A percentile compares a stretch with the other conserved stretches of the same genome.
These are phyloP conservation scores for Anthophora plumipes DNA, from an alignment of 2,888 invertebrate genomes.

Conservation along the genomic window DNA sequence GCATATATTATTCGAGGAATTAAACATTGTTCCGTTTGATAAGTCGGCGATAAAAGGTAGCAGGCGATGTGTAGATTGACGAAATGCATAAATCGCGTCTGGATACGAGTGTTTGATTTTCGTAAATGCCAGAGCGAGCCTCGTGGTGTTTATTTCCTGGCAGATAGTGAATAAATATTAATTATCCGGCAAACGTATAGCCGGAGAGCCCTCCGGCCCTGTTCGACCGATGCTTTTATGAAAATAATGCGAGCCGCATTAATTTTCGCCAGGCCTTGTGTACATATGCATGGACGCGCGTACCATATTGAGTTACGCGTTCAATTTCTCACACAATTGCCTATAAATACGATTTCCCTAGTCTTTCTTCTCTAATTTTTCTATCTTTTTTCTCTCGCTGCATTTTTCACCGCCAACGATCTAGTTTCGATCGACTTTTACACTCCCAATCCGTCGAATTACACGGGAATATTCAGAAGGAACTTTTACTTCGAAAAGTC, in stretches of 20 bases:
- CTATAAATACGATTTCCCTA: slow-evolving; percentile 5
- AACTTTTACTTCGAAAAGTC: no score
- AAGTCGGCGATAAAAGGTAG: not conserved
- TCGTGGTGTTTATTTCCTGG: slow-evolving; percentile 48
- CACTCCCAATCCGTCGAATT: no score
- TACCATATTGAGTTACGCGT: slow-evolving; percentile 9
- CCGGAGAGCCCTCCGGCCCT: not conserved
- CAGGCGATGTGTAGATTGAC: not conserved
- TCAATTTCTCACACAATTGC: slow-evolving; percentile 34
- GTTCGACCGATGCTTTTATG: slow-evolving; percentile 44
- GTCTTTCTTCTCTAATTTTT: not conserved
- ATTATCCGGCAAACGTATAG: slow-evolving; percentile 51
- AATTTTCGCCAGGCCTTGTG: slow-evolving; percentile 47
- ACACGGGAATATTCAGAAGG: no score
- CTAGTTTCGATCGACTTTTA: not conserved
- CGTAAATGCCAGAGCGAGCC: not conserved
- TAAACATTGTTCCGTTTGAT: not conserved
- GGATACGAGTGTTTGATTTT: slow-evolving; percentile 38
- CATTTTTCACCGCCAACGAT: not conserved
- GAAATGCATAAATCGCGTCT: slow-evolving; percentile 21
- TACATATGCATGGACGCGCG: not conserved
- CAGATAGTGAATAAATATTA: slow-evolving; percentile 66
- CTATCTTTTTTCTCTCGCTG: not conserved
- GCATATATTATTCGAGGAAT: no score
- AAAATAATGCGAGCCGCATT: slow-evolving; percentile 56